Evolutionary conservation across 2,888 invertebrate species (phyloP).

Genomic region (Embidobia sp.): DNA sequence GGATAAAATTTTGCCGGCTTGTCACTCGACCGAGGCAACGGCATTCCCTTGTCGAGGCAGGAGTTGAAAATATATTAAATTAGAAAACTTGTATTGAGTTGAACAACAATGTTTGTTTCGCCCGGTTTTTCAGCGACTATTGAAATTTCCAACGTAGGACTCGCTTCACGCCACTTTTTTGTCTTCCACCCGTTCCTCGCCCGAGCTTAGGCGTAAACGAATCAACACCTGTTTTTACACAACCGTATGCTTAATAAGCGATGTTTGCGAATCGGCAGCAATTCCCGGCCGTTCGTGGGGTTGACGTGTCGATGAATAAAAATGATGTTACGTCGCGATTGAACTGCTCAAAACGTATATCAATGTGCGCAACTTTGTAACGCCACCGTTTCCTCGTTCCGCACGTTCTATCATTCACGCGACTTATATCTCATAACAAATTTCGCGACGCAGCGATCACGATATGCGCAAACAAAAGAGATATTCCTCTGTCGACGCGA

Average conservation of each 20-base stretch:
- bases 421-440: slow-evolving; percentile 49
- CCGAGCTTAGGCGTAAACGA: too few relatives aligned
- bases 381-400: slow-evolving; percentile 25
- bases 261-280: slow-evolving; percentile 6
- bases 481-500: slow-evolving; percentile 18
- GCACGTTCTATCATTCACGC: slow-evolving; percentile 36
- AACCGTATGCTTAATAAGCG: slow-evolving; percentile 5
- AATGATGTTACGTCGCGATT: slow-evolving; percentile 25
- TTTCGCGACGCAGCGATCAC: slow-evolving; percentile 27
- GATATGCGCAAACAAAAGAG: slow-evolving; percentile 37
- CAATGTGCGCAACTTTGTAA: slow-evolving; percentile 39
- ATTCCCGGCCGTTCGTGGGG: background rate
- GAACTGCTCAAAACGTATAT: slow-evolving; percentile 22
- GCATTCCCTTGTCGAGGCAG: background rate
- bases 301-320: slow-evolving; percentile 33
- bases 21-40: background rate
- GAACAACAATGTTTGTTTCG: slow-evolving; percentile 29
- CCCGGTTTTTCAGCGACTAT: slow-evolving; percentile 1
- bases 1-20: slow-evolving; percentile 10
- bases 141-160: background rate
- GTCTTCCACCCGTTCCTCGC: too few relatives aligned
- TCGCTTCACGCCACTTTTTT: too few relatives aligned
- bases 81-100: slow-evolving; percentile 38
- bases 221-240: background rate
- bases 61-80: slow-evolving; percentile 28